phyloP scores from a whole-genome alignment of 2,888 invertebrate genomes.

The Pseudoips prasinana region DNA sequence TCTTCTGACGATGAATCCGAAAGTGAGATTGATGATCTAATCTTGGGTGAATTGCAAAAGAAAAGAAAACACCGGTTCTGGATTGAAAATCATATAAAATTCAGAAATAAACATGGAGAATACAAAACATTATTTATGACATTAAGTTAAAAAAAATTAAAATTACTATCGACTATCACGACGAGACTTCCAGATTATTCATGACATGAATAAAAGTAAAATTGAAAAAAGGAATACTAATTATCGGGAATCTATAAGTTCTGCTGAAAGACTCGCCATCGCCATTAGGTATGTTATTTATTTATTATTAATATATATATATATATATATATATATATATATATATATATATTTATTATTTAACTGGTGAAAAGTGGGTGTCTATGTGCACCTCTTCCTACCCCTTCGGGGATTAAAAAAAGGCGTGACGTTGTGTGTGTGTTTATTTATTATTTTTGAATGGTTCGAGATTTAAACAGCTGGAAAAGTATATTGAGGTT shows the following conservation, averaged over 20 bases:
- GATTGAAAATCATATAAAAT: slow-evolving; percentile 16
- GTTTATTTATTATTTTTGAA: slow-evolving; percentile 7
- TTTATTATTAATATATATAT: slow-evolving; percentile 11
- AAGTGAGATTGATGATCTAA: slow-evolving; percentile 13
- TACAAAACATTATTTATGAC: slow-evolving; percentile 10
- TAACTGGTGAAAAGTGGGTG: too few relatives aligned
- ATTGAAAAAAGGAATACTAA: slow-evolving; percentile 15
- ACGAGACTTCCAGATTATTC: slow-evolving; percentile 16
- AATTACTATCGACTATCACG: slow-evolving; percentile 17
- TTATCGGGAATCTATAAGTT: slow-evolving; percentile 16
- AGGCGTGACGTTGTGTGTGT: slow-evolving; percentile 3
- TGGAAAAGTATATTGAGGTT: slow-evolving; percentile 13
- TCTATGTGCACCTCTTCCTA: too few relatives aligned
- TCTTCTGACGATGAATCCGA: slow-evolving; percentile 14
- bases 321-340: too few relatives aligned
- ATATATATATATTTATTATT: too few relatives aligned
- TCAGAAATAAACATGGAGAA: slow-evolving; percentile 13
- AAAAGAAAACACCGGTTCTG: slow-evolving; percentile 14
- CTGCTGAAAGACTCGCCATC: slow-evolving; percentile 18
- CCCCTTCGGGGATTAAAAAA: slow-evolving; percentile 4
- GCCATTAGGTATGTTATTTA: slow-evolving; percentile 15
- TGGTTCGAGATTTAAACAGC: slow-evolving; percentile 13
- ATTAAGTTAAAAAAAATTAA: slow-evolving; percentile 10
- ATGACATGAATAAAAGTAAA: slow-evolving; percentile 19
- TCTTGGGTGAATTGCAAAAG: slow-evolving; percentile 10